Base-by-base conservation (phyloP, 2,113 vertebrate species). In the Paramisgurnus dabryanus region DNA sequence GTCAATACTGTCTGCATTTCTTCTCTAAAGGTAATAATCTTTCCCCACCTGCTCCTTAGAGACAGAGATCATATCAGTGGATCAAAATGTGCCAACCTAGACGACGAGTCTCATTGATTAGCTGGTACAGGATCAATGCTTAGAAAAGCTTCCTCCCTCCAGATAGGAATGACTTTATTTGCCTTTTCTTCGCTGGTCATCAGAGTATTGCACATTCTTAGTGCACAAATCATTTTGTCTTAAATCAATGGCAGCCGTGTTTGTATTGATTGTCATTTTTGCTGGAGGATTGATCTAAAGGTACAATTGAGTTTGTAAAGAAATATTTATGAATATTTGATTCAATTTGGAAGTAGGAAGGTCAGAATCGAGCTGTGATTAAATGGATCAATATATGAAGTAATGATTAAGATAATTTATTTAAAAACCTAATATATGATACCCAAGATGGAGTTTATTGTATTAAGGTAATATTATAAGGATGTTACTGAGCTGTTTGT, bases 11-110 rank as follows among this genome's bases (percentile, higher is more conserved):
- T 76, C 70, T 69, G 47, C 67, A 58, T 58, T 70, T 64, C 60
- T 66, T 22, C 18, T 70, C 39, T 39, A 39, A 75, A 65, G 41
- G 66, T 80, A 75, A 83, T 80, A 64, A 66, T 83, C 72, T 55
- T 67, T 63, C 27, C 57, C 47, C 17, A 53, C 53, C 64, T 61
- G 57, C 65, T 34, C 65, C 77, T 45, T 10, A 53, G 60, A 71
- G 82, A 84, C 67, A 6, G 8, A 50, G 64, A 77, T 72, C 73
- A 84, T 77, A 80, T 76, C 82, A 76, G 65, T 13, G 12, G 50
- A 60, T 72, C 43, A 79, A 72, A 78, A 70, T 67, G 34, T 47
- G 57, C 47, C 45, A 22, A 74, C 18, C 43, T 45, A 57, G 43
- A 84, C 10, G 34, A 61, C 27, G 47, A 49, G 22, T 49, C 49